phyloP scores from a whole-genome alignment of 1,140 invertebrate genomes.

The Dreissena polymorpha region DNA sequence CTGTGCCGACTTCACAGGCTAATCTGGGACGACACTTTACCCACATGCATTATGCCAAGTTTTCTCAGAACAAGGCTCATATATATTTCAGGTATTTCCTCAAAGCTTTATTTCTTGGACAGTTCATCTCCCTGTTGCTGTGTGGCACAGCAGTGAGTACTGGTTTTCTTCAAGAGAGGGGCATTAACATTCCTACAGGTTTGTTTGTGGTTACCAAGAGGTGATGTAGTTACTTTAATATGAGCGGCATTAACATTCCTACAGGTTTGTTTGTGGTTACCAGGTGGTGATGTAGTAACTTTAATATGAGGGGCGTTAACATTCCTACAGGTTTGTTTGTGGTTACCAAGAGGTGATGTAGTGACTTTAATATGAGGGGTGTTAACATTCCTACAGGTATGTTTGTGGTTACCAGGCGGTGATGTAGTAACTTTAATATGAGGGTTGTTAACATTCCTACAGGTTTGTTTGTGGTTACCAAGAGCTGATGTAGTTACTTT shows the following conservation, averaged over 20 bases:
- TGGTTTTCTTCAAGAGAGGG: constrained; percentile 86
- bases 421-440: no score
- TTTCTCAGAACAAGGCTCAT: no score
- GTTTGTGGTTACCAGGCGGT: constrained; percentile 38
- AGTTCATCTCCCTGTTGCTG: constrained; percentile 87
- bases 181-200: constrained; percentile 87
- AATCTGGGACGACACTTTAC: no score
- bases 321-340: constrained; percentile 85
- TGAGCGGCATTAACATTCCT: constrained; percentile 86
- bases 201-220: constrained; percentile 55
- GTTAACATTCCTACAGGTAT: constrained; percentile 88
- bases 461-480: no score
- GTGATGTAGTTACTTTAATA: constrained; percentile 83
- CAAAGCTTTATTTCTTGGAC: constrained; percentile 88
- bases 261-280: constrained; percentile 81
- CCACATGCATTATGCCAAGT: no score
- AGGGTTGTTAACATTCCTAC: no score
- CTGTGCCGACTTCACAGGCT: no score
- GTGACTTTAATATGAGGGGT: constrained; percentile 86
- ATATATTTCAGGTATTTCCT: constrained; percentile 85
- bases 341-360: no score
- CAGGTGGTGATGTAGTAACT: no score
- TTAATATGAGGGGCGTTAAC: constrained; percentile 86
- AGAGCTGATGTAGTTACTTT: no score
- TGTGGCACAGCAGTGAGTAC: constrained; percentile 89